These are phyloP conservation scores for Cassiopea andromeda DNA, from an alignment of 30 jellyfish, hydroid and myxozoan genomes.

Conservation along the genomic window DNA sequence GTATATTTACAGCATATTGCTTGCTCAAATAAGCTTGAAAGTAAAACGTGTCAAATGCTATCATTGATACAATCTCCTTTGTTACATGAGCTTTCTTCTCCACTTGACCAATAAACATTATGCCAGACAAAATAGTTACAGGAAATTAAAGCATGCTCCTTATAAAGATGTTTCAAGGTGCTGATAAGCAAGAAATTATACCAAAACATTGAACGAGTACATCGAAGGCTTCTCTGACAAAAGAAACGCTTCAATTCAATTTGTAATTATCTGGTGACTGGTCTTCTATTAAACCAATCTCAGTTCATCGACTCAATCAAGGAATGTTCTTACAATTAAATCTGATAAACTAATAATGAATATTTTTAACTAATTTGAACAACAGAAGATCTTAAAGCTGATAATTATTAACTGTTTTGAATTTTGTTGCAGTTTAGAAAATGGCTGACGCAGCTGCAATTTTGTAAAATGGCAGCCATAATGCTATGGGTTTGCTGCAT, in stretches of 20 bases:
- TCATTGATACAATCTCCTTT: too few relatives aligned
- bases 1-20: too few relatives aligned
- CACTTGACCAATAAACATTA: neutral
- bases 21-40: too few relatives aligned
- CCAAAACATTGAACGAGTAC: neutral
- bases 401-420: neutral
- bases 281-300: constrained; percentile 10
- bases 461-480: neutral
- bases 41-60: neutral
- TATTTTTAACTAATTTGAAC: constrained; percentile 12
- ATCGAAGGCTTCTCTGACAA: constrained; percentile 12
- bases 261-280: constrained; percentile 31
- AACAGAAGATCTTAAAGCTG: neutral
- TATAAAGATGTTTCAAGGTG: neutral
- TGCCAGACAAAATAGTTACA: neutral
- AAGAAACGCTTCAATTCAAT: constrained; percentile 34
- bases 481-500: neutral
- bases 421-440: neutral
- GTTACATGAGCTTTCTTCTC: neutral
- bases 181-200: constrained; percentile 4
- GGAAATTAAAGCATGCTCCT: neutral
- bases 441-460: neutral
- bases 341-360: constrained; percentile 33
- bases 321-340: constrained; percentile 5
- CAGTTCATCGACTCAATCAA: neutral